Evolutionary conservation across 2,113 vertebrate genomes (phyloP), one percentile per base, ranked within the genome.

Genomic region (Prietella phreatophila): DNA sequence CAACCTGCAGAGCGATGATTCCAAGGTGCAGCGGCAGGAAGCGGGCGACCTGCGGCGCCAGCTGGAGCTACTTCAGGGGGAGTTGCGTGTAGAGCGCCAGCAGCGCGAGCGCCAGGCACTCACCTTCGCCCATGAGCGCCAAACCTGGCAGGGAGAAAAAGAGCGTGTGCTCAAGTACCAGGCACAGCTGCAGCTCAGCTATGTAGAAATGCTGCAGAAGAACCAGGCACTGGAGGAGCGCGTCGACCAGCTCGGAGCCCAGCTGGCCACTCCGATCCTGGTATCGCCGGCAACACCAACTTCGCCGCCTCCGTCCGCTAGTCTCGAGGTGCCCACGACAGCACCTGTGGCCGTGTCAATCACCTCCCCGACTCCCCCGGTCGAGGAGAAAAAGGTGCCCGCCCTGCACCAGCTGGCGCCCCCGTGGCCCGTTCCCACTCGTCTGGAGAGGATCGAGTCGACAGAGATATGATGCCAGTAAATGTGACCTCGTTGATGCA

Each of bases 151-250:
- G 90, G 96, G 96, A 61, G 97, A 97, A 93, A 97, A 97, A 88
- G 96, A 97, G 85, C 93, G 96, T 91, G 96, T 97, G 88, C 97
- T 97, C 58, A 96, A 97, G 90, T 97, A 97, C 90, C 96, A 97
- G 94, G 97, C 97, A 87, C 97, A 97, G 92, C 93, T 97, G 88
- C 97, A 97, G 92, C 94, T 97, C 86, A 97, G 96, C 92, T 97
- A 97, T 0, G 97, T 97, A 91, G 97, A 97, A 93, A 97, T 97
- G 96, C 96, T 97, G 90, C 97, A 97, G 95, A 97, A 96, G 92
- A 97, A 97, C 92, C 97, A 97, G 91, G 95, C 96, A n/a, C 93
- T 97, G 92, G 97, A 97, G 92, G 95, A 96, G 84, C 91, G 93
- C n/a, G 94, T 97, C 89, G 91, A 93, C 90, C 93, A 97, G 91